Evolutionary conservation across 2,888 invertebrate species (phyloP), one percentile per base, ranked within the genome.

Genomic region (Drosophila affinis): DNA sequence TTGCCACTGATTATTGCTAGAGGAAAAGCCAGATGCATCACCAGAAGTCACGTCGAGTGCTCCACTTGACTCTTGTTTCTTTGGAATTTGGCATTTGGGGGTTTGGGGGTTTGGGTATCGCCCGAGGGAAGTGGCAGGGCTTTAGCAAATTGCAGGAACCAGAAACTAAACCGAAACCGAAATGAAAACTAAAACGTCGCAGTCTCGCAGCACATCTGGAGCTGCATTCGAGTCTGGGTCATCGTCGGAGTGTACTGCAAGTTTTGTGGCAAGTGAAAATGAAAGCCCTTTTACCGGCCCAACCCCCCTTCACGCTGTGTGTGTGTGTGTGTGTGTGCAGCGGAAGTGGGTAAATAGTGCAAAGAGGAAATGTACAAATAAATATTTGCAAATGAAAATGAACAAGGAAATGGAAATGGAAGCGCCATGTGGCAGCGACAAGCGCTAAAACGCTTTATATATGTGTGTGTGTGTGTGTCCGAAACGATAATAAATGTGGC

Each of bases 341-440:
- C 74, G 83, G 83, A 87, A 68, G 79, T 79, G 79, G 69, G 79
- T 81, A 81, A 83, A 89, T 72, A 81, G 89, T 68, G 82, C 77
- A 81, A 55, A 62, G 65, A 82, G 80, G 87, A 74, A 84, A 71
- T 79, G 79, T 72, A 64, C 75, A 84, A 79, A 84, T 84, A 89
- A 89, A 87, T 89, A 87, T 85, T 89, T 87, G 64, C 77, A 87
- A 83, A 81, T 87, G 88, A 77, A 83, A 83, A 77, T 75, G 74
- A 79, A 82, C 79, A 77, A 88, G 86, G 75, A 84, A 84, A 79
- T 81, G 86, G 75, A 84, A 84, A 79, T 81, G 65, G 81, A 68
- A 72, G 61, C 83, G 82, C 68, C 88, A 81, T 67, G 79, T 63
- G 74, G 67, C 68, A 75, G 55, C 62, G 63, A 69, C 71, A 75